Conservation (phyloP, 1,140 invertebrate species). For the Drosophila kanapiae region DNA sequence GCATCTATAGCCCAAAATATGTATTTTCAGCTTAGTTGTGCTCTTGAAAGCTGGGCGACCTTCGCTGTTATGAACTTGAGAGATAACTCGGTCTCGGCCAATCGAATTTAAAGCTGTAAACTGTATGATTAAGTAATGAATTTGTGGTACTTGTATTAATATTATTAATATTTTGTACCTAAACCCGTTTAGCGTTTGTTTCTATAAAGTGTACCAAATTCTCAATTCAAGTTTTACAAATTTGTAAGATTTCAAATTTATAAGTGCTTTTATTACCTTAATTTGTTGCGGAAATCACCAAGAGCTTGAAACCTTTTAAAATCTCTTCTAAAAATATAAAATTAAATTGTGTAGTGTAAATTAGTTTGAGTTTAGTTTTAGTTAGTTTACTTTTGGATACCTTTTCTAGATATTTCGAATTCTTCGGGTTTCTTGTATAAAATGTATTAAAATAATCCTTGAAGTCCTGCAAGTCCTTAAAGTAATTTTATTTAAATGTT, state of each 20-base stretch:
- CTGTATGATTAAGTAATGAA: neutral
- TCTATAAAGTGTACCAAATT: too few species aligned
- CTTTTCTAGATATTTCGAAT: neutral
- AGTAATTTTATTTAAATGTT: neutral
- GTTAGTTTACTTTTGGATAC: too few species aligned
- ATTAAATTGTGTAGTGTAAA: too few species aligned
- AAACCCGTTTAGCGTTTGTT: too few species aligned
- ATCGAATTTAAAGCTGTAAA: neutral
- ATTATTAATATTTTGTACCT: too few species aligned
- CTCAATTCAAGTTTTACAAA: too few species aligned
- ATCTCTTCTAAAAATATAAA: too few species aligned
- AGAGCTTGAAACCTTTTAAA: too few species aligned
- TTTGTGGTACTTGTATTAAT: neutral
- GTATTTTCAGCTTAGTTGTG: constrained; percentile 2
- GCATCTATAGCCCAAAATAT: constrained; percentile 14
- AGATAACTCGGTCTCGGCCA: neutral
- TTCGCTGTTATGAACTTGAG: constrained; percentile 8
- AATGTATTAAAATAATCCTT: neutral
- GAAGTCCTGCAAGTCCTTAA: neutral
- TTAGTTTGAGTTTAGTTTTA: too few species aligned
- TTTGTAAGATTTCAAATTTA: too few species aligned
- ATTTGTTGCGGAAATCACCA: too few species aligned
- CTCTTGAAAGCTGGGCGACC: constrained; percentile 10
- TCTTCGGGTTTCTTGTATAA: neutral
- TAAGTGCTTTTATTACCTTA: too few species aligned